A percentile compares a stretch with the other conserved stretches of the same genome.
These are phyloP conservation scores for Vandiemenella viatica DNA, from an alignment of 2,888 invertebrate species.

Conservation along the genomic window DNA sequence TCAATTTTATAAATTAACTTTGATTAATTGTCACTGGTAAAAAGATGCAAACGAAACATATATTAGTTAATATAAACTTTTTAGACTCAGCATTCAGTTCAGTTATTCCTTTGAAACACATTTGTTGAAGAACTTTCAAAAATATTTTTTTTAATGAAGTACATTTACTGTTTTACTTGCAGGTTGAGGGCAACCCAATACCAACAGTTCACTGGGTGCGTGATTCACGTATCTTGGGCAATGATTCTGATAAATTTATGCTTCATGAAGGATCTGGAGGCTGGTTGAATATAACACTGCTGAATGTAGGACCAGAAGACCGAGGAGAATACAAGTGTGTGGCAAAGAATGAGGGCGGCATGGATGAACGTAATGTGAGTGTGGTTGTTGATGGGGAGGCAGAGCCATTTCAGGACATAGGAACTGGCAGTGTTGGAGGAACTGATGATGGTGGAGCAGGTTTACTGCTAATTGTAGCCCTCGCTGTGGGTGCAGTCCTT, in stretches of 20 bases:
- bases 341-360: constrained; percentile 68
- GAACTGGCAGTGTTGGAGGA: constrained; percentile 26
- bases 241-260: constrained; percentile 21
- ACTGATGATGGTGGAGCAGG: constrained; percentile 24
- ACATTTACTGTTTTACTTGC: constrained; percentile 40
- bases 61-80: too few species aligned
- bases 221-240: constrained; percentile 40
- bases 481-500: too few species aligned
- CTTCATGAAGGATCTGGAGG: background rate
- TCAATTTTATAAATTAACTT: too few species aligned
- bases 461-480: constrained; percentile 25
- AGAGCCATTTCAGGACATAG: too few species aligned
- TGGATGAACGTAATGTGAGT: constrained; percentile 60
- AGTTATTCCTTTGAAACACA: background rate
- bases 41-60: too few species aligned
- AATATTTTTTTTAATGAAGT: too few species aligned
- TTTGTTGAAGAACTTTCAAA: background rate
- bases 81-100: too few species aligned
- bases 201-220: constrained; percentile 62
- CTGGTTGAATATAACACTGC: constrained; percentile 56
- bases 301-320: constrained; percentile 44
- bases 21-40: too few species aligned
- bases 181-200: constrained; percentile 56
- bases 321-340: constrained; percentile 63
- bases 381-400: constrained; percentile 33